These are phyloP conservation scores for Melanargia galathea DNA, from an alignment of 2,888 invertebrate genomes.

Conservation along the genomic window DNA sequence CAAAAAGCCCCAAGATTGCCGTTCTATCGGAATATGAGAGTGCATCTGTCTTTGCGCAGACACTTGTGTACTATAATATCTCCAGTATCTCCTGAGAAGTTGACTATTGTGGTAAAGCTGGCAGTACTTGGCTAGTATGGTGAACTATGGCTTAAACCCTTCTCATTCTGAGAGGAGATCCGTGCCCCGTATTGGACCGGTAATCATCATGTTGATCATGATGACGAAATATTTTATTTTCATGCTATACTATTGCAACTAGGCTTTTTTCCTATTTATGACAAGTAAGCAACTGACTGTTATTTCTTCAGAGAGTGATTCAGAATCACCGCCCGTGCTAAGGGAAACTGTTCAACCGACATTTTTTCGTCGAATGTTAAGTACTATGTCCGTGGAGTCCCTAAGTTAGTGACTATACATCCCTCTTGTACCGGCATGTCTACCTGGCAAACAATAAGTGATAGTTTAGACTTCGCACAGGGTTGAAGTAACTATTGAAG, in stretches of 20 bases:
- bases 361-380: slow-evolving; percentile 70
- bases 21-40: too few relatives aligned
- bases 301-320: slow-evolving; percentile 56
- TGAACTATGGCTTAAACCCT: too few relatives aligned
- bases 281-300: background rate
- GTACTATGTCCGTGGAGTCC: slow-evolving; percentile 72
- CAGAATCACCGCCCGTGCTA: slow-evolving; percentile 55
- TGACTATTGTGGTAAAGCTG: too few relatives aligned
- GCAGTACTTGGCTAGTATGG: too few relatives aligned
- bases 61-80: too few relatives aligned
- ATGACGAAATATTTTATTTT: too few relatives aligned
- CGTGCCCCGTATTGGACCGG: too few relatives aligned
- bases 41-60: too few relatives aligned
- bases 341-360: slow-evolving; percentile 55
- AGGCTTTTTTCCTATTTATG: background rate
- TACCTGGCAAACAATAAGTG: slow-evolving; percentile 3
- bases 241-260: background rate
- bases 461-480: slow-evolving; percentile 11
- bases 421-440: slow-evolving; percentile 17
- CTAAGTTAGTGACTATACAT: slow-evolving; percentile 55
- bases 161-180: too few relatives aligned
- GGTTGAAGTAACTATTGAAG: background rate
- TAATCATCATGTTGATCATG: too few relatives aligned
- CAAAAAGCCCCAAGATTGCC: too few relatives aligned
- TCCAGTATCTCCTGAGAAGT: too few relatives aligned